Base-by-base conservation (phyloP, 2,797 vertebrate species). In the Gymnothorax javanicus region DNA sequence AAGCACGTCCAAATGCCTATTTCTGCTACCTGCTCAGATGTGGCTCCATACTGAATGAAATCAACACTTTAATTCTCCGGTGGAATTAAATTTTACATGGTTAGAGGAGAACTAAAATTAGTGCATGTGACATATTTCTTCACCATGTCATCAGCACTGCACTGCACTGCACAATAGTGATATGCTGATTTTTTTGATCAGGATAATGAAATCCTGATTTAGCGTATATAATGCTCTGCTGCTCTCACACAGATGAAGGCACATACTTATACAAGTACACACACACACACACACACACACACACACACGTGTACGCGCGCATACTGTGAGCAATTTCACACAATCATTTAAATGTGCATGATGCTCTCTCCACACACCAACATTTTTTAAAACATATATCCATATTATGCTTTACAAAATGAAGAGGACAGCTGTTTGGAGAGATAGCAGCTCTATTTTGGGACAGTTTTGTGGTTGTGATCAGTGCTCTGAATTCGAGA, bases 261-360 rank as follows among this genome's bases (percentile, higher is more conserved):
- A 59, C 9, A 59, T 13, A 62, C 60, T 17, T 20, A 62, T 17
- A 67, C 23, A n/a, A 20, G 25, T 1, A 33, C 73, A 77, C 69
- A 73, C 67, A 73, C 56, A 85, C 71, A 67, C 43, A 67, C 60
- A 13, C 67, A 85, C 84, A 50, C 57, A 58, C 69, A 59, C 13
- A 75, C n/a, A 85, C 33, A 84, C 59, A 64, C 8, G 15, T 20
- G 7, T 1, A 17, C 73, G 50, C 27, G 59, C 27, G 77, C 9
- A 79, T 17, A 79, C 58, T 15, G 23, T 58, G 59, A 4, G 20
- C 60, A 17, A 50, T 15, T 43, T 62, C 84, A 77, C 23, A 64
- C 73, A 79, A 79, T 77, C 23, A 79, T 52, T 33, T 86, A 86
- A 62, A 86, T 54, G 23, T 60, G 13, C 67, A 58, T 85, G 58